A percentile compares a stretch with the other conserved stretches of the same genome.
Conservation (phyloP, 2,113 vertebrate genomes). For the Ameiurus melas region DNA sequence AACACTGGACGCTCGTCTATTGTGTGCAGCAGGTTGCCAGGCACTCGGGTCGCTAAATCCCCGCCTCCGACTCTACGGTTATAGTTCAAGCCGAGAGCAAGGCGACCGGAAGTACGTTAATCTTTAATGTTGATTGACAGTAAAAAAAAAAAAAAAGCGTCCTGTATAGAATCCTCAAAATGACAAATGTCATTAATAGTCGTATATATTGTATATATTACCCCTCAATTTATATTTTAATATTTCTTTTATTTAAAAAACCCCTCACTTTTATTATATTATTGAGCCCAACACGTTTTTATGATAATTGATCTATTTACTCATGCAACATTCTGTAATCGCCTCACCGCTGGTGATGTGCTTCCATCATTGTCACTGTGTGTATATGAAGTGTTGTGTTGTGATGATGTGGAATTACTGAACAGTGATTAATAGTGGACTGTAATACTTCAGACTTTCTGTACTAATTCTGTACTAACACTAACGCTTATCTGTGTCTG, state of each 20-base stretch:
- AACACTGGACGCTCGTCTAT: constrained; percentile 10
- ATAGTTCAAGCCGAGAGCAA: background rate
- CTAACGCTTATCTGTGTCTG: background rate
- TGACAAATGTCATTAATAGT: background rate
- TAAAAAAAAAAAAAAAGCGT: background rate
- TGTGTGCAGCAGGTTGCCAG: constrained; percentile 36
- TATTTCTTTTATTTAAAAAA: background rate
- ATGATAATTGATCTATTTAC: background rate
- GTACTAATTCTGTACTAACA: too few relatives aligned
- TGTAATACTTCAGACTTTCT: too few relatives aligned
- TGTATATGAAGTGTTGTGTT: background rate
- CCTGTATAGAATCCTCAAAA: background rate
- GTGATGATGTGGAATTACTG: background rate
- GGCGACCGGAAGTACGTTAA: background rate
- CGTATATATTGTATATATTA: background rate
- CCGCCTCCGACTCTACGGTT: background rate
- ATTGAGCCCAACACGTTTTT: background rate
- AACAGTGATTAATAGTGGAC: background rate
- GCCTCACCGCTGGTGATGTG: background rate
- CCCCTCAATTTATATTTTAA: background rate
- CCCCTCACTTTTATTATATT: background rate
- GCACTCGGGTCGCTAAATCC: background rate
- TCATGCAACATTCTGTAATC: background rate
- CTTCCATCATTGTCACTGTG: background rate
- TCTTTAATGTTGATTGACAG: background rate